phyloP scores from a whole-genome alignment of 2,113 vertebrate species.

The Bos javanicus region DNA sequence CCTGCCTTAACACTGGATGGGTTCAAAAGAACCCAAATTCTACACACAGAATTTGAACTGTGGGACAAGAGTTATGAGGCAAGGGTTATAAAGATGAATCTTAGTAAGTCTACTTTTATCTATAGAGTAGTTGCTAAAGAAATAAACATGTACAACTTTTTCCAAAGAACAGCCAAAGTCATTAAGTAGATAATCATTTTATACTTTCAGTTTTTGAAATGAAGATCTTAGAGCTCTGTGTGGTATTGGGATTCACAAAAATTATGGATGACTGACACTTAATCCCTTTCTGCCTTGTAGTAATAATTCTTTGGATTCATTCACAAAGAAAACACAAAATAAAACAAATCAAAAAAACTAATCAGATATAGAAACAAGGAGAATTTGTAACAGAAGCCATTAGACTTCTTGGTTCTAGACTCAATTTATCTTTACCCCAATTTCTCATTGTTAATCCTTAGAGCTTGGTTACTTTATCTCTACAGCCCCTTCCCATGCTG shows the following conservation, averaged over 20 bases:
- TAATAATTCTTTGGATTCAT: slow-evolving; percentile 7
- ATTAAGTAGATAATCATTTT: neutral
- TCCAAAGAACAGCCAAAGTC: neutral
- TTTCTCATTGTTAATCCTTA: neutral
- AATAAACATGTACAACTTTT: neutral
- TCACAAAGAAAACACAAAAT: neutral
- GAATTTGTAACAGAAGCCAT: neutral
- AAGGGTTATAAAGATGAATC: neutral
- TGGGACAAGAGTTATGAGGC: neutral
- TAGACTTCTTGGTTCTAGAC: neutral
- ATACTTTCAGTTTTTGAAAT: neutral
- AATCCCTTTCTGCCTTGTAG: neutral
- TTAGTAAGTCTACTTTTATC: neutral
- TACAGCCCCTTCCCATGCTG: neutral
- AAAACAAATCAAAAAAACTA: neutral
- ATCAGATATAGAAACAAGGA: neutral
- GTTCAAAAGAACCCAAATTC: neutral
- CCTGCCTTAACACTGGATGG: neutral
- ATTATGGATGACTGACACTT: neutral
- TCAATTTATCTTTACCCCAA: neutral
- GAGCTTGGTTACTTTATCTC: neutral
- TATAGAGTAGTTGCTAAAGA: neutral
- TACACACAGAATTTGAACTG: neutral
- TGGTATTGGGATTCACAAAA: neutral
- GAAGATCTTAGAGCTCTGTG: neutral